These are phyloP conservation scores for Megaleporinus macrocephalus DNA, from an alignment of 2,113 vertebrate genomes.

Conservation along the genomic window DNA sequence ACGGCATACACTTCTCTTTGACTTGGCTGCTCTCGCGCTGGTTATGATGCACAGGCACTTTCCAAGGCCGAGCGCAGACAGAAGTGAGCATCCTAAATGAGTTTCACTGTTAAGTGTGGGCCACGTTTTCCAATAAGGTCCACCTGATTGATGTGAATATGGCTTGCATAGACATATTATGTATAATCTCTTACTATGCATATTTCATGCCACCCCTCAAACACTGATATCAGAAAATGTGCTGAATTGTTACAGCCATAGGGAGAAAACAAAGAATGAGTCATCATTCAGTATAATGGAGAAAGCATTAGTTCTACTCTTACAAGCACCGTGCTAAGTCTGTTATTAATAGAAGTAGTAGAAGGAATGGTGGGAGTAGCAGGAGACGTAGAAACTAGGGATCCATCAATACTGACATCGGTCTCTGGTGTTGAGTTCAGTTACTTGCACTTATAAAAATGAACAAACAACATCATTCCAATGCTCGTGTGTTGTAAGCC, in stretches of 20 bases:
- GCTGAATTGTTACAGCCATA: not conserved
- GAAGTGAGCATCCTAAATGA: slow-evolving; percentile 9
- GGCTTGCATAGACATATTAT: not conserved
- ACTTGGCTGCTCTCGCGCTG: slow-evolving; percentile 7
- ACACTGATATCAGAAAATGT: not conserved
- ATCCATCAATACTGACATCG: too few relatives aligned
- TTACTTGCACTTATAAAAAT: too few relatives aligned
- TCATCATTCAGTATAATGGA: too few relatives aligned
- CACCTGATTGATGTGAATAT: not conserved
- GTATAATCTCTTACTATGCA: not conserved
- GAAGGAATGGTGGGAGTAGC: too few relatives aligned
- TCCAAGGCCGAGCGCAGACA: not conserved
- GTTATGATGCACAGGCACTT: slow-evolving; percentile 30
- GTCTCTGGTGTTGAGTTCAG: too few relatives aligned
- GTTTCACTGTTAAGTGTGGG: not conserved
- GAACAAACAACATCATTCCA: too few relatives aligned
- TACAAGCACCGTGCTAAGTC: too few relatives aligned
- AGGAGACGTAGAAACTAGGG: too few relatives aligned
- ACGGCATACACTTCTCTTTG: slow-evolving; percentile 19
- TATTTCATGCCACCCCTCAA: not conserved
- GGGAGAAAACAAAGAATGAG: too few relatives aligned
- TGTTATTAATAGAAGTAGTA: too few relatives aligned
- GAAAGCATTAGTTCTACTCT: too few relatives aligned
- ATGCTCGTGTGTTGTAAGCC: too few relatives aligned
- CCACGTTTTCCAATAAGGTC: not conserved